Conservation (phyloP, 2,888 invertebrate genomes). For the Macropis europaea region DNA sequence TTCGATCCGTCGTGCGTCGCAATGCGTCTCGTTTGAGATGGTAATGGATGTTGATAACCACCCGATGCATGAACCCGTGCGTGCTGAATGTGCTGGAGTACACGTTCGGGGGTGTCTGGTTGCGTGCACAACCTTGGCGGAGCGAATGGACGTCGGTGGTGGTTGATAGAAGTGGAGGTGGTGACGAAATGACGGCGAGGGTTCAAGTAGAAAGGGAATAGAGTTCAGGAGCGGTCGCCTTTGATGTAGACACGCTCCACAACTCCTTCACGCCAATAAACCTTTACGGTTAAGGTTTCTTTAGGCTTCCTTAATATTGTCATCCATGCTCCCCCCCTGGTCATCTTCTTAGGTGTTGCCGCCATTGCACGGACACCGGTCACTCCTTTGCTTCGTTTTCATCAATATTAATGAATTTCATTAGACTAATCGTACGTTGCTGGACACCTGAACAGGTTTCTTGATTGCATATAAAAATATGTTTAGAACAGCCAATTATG, state of each 20-base stretch:
- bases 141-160: constrained; percentile 48
- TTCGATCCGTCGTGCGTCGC: constrained; percentile 42
- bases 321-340: constrained; percentile 72
- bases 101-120: constrained; percentile 50
- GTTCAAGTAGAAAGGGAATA: constrained; percentile 52
- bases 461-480: too few species aligned
- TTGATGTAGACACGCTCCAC: constrained; percentile 77
- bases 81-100: constrained; percentile 24
- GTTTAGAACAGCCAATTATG: too few species aligned
- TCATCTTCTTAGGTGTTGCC: constrained; percentile 15
- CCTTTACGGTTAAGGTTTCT: constrained; percentile 77
- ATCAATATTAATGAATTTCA: too few species aligned
- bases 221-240: constrained; percentile 73
- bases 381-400: too few species aligned
- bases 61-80: constrained; percentile 26
- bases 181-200: constrained; percentile 49
- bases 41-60: constrained; percentile 62
- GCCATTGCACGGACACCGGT: constrained; percentile 21
- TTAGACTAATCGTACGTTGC: too few species aligned
- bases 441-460: too few species aligned
- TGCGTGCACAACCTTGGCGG: constrained; percentile 50
- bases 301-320: constrained; percentile 75
- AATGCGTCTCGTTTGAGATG: constrained; percentile 59
- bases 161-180: constrained; percentile 45
- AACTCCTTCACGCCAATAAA: constrained; percentile 79